phyloP scores from a whole-genome alignment of 2,888 invertebrate species.

The Idaea aversata region DNA sequence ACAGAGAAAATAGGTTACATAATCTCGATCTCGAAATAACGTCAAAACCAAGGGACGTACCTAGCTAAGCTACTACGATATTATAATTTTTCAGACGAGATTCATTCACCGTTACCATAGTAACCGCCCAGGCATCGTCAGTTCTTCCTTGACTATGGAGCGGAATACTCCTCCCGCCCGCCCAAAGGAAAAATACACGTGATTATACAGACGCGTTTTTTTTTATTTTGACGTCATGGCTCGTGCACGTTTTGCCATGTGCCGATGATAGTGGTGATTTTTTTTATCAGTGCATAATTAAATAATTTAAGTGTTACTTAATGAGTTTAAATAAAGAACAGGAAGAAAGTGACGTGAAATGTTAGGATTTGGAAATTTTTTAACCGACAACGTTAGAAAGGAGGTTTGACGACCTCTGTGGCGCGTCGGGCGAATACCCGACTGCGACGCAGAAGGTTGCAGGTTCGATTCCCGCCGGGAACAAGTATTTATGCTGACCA shows the following conservation, averaged over 20 bases:
- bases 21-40: no score
- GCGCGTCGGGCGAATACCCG: no score
- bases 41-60: no score
- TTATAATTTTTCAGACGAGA: background rate
- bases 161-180: slow-evolving; percentile 47
- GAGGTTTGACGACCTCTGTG: no score
- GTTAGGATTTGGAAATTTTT: no score
- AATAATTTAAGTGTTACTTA: no score
- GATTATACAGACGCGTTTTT: background rate
- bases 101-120: slow-evolving; percentile 17
- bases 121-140: slow-evolving; percentile 37
- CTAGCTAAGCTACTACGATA: background rate
- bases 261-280: background rate
- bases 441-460: no score
- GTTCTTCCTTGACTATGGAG: slow-evolving; percentile 46
- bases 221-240: background rate
- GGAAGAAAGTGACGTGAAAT: background rate
- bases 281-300: background rate
- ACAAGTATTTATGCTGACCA: no score
- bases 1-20: no score
- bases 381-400: no score
- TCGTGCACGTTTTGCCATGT: background rate
- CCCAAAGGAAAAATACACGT: slow-evolving; percentile 24
- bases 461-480: no score
- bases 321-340: background rate